Percentiles rank a stretch among this genome's conserved stretches.
These are phyloP conservation scores for Tetragnatha versicolor DNA, from an alignment of 1,140 invertebrate genomes.

Conservation along the genomic window DNA sequence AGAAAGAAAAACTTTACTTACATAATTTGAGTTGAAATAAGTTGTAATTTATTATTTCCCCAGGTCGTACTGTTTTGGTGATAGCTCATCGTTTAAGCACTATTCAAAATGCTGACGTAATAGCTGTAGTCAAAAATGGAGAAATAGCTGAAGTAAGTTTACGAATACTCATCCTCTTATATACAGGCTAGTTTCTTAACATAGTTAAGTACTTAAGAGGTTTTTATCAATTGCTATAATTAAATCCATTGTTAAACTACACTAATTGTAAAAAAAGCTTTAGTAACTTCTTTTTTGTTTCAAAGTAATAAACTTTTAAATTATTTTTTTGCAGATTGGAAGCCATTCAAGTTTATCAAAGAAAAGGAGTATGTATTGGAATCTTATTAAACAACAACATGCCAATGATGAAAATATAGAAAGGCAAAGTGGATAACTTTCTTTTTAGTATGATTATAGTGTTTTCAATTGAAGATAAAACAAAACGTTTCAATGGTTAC, in stretches of 20 bases:
- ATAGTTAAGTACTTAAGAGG: no score
- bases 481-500: no score
- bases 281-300: no score
- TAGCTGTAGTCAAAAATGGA: constrained; percentile 84
- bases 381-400: constrained; percentile 73
- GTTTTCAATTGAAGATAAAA: no score
- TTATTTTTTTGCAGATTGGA: constrained; percentile 69
- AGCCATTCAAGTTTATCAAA: constrained; percentile 70
- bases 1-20: neutral
- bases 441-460: neutral
- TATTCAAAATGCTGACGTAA: constrained; percentile 84
- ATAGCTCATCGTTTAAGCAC: constrained; percentile 91
- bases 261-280: no score
- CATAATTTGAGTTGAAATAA: neutral
- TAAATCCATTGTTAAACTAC: no score
- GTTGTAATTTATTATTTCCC: neutral
- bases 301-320: no score
- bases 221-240: no score
- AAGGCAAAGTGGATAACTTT: neutral
- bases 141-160: constrained; percentile 77
- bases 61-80: constrained; percentile 82
- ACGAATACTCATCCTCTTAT: neutral
- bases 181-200: no score
- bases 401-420: constrained; percentile 19
- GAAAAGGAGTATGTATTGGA: constrained; percentile 74